These are phyloP conservation scores for Ophioderma brevispina DNA, from an alignment of 35 echinoderm and acorn worm genomes.

Conservation along the genomic window DNA sequence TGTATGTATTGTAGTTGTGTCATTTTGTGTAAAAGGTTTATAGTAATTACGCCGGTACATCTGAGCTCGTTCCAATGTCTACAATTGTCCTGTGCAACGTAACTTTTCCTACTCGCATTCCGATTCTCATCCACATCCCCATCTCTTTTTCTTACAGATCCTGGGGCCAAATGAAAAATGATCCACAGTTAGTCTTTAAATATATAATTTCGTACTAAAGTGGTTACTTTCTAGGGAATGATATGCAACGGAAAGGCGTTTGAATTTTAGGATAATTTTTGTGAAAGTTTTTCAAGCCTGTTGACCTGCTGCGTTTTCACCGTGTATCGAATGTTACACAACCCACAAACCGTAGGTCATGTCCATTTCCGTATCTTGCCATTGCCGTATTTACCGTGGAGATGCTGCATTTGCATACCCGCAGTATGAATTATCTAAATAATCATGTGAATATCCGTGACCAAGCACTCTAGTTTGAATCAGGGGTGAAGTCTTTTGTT, in stretches of 20 bases:
- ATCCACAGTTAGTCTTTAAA: conserved; percentile 62
- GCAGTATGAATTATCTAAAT: neutral
- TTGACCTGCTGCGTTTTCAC: conserved; percentile 12
- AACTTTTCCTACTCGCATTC: conserved; percentile 23
- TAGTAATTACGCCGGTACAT: neutral
- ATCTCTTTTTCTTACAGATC: conserved; percentile 77
- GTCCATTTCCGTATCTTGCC: neutral
- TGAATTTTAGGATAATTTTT: neutral
- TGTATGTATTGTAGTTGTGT: neutral
- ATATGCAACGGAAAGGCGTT: neutral
- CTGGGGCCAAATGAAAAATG: conserved; percentile 84
- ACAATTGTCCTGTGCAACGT: conserved; percentile 2
- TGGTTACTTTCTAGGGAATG: neutral
- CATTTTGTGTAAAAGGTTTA: conserved; percentile 2
- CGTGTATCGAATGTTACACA: neutral
- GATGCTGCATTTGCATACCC: neutral
- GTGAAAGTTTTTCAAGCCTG: neutral
- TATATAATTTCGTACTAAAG: neutral
- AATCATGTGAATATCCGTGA: neutral
- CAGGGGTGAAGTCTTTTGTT: neutral
- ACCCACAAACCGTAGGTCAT: neutral
- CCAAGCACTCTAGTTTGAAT: neutral
- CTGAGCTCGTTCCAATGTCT: conserved; percentile 11
- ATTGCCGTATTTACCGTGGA: neutral
- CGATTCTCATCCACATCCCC: neutral